A percentile compares a stretch with the other conserved stretches of the same genome.
Evolutionary conservation across 2,888 invertebrate genomes (phyloP).

Genomic region (Apamea crenata): DNA sequence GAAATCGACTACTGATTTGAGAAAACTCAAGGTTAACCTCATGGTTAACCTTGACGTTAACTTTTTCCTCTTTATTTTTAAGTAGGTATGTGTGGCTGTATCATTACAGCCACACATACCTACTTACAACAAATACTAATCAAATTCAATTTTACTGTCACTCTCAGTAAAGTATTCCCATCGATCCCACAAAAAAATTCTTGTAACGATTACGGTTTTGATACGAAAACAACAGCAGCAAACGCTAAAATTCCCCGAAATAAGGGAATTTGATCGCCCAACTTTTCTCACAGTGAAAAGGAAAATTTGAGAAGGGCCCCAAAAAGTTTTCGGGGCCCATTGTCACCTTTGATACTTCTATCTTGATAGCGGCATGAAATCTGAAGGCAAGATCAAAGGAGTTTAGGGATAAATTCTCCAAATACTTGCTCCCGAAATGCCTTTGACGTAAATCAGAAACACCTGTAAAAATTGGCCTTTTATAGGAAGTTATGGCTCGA

Average conservation of each 20-base stretch:
- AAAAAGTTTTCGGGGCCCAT: slow-evolving; percentile 58
- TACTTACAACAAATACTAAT: neutral
- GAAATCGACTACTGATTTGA: too few relatives aligned
- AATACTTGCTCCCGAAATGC: slow-evolving; percentile 55
- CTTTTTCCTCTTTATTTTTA: too few relatives aligned
- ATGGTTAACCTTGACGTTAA: too few relatives aligned
- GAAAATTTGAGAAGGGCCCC: slow-evolving; percentile 60
- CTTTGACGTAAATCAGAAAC: slow-evolving; percentile 65
- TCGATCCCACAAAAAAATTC: slow-evolving; percentile 1
- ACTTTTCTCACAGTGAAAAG: slow-evolving; percentile 50
- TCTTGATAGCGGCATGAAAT: slow-evolving; percentile 58
- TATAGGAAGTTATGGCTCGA: slow-evolving; percentile 9
- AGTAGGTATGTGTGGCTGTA: too few relatives aligned
- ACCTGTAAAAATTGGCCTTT: slow-evolving; percentile 56
- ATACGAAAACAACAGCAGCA: slow-evolving; percentile 26
- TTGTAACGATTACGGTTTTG: slow-evolving; percentile 10
- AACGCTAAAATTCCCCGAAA: slow-evolving; percentile 46
- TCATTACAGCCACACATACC: neutral
- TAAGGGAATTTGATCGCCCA: slow-evolving; percentile 38
- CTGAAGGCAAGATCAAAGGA: slow-evolving; percentile 60
- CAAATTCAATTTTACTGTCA: neutral
- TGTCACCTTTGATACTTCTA: slow-evolving; percentile 67
- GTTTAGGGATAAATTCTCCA: slow-evolving; percentile 59
- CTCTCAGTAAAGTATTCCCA: slow-evolving; percentile 14
- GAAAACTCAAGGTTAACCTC: too few relatives aligned